phyloP scores from a whole-genome alignment of 2,113 vertebrate genomes.

The Dipodomys ordii region DNA sequence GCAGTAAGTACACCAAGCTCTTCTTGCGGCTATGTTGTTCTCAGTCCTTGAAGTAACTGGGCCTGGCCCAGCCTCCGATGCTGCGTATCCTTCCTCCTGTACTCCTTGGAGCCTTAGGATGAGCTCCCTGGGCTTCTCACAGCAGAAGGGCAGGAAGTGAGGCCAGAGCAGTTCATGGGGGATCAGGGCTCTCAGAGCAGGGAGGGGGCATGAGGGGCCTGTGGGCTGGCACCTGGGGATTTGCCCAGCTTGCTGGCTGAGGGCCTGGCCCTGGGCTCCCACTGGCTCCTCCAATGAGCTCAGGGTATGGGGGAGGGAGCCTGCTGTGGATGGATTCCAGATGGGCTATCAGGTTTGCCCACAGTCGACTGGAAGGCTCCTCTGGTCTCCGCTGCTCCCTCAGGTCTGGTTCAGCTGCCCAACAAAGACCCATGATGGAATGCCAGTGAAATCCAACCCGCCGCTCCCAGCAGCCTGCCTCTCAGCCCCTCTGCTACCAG shows the following conservation, averaged over 20 bases:
- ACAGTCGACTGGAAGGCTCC: conserved; percentile 33
- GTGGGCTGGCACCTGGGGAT: conserved; percentile 47
- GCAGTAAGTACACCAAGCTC: no score
- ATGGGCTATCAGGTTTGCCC: conserved; percentile 53
- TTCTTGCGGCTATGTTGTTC: neutral
- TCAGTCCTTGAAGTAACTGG: neutral
- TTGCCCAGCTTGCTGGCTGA: neutral
- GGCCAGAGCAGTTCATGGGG: neutral
- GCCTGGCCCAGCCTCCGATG: no score
- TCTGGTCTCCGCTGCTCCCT: conserved; percentile 28
- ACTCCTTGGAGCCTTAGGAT: neutral
- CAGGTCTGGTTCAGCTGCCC: conserved; percentile 67
- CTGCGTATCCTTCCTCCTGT: neutral
- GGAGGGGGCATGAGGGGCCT: neutral
- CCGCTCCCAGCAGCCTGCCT: neutral
- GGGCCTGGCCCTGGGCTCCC: neutral
- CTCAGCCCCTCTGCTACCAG: conserved; percentile 6
- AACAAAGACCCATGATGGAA: conserved; percentile 30
- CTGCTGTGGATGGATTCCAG: conserved; percentile 57
- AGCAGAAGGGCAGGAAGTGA: neutral
- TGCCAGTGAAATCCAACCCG: conserved; percentile 22
- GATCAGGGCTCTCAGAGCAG: neutral
- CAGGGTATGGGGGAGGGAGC: neutral
- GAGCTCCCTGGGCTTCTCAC: neutral
- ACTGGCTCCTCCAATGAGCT: conserved; percentile 30